Evolutionary conservation across 2,888 invertebrate genomes (phyloP), one percentile per base, ranked within the genome.

Genomic region (Mimachlamys varia): DNA sequence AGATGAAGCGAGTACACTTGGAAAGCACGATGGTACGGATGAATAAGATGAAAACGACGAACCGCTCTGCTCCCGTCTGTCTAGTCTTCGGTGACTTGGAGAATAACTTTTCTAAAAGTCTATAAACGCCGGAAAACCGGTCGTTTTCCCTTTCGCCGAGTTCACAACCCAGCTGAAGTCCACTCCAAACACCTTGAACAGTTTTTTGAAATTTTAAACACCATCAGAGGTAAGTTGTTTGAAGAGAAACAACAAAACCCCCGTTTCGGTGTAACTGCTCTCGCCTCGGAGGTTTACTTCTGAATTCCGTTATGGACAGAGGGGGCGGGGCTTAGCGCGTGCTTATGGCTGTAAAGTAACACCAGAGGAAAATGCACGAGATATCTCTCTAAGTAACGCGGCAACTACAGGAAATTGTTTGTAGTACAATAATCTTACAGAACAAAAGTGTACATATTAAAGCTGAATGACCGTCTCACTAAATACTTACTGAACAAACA

Each of bases 251-350:
- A 76, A 76, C 76, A 76, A 76, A 88, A 38, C 50, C 55, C 87
- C 88, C 44, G 88, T 89, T 89, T 90, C 88, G 58, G 90, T 88
- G 90, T 90, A 88, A 91, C 90, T 58, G 92, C 90, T 90, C 90
- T 90, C 76, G 89, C 38, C 53, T 87, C 90, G 44, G 89, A 88
- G 89, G 44, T 53, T 55, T 76, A 87, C 62, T 87, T 37, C 89
- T 62, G 92, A 91, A 89, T 89, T 88, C 92, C 90, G 89, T 90
- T 92, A 89, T 92, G 92, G 92, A 91, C 87, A 89, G 49, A 88
- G 88, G 89, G 58, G 92, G 92, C 90, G 92, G 92, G 88, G 92
- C 89, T 92, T 90, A 87, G 58, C 90, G 62, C 55, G 55, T 90
- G 76, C 76, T 76, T 76, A 76, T 76, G 76, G 76, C 76, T 76